These are phyloP conservation scores for Cephus cinctus DNA, from an alignment of 1,140 invertebrate genomes.

Conservation along the genomic window DNA sequence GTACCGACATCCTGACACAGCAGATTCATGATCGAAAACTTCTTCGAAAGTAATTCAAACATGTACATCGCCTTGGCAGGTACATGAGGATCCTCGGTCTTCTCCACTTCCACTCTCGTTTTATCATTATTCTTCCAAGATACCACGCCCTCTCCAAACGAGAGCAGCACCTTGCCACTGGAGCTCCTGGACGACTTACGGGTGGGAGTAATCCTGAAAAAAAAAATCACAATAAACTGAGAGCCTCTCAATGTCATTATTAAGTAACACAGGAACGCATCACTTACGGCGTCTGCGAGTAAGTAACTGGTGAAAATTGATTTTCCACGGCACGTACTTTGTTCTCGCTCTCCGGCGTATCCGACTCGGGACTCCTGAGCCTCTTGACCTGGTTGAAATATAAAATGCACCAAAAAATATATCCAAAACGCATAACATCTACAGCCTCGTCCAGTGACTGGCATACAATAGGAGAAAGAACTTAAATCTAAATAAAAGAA, in stretches of 20 bases:
- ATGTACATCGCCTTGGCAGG: conserved; percentile 47
- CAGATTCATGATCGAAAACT: conserved; percentile 48
- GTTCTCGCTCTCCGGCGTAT: conserved; percentile 4
- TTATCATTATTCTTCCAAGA: conserved; percentile 31
- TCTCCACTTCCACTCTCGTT: conserved; percentile 16
- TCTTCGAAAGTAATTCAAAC: conserved; percentile 59
- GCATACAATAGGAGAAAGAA: too few species aligned
- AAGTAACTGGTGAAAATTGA: conserved; percentile 15
- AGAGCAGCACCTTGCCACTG: conserved; percentile 31
- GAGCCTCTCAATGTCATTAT: too few species aligned
- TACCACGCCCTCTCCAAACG: conserved; percentile 27
- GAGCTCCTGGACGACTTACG: conserved; percentile 7
- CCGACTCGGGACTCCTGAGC: conserved; percentile 17
- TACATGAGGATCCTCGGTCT: conserved; percentile 32
- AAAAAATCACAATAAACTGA: conserved; percentile 9
- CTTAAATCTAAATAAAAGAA: too few species aligned
- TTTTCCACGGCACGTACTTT: conserved; percentile 18
- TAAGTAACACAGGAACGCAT: neutral
- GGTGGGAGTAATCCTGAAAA: conserved; percentile 30
- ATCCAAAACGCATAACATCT: too few species aligned
- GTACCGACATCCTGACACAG: conserved; percentile 50
- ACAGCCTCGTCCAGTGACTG: too few species aligned
- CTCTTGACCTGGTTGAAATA: conserved; percentile 23
- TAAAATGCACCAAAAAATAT: conserved; percentile 13
- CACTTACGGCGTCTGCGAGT: conserved; percentile 23